Evolutionary conservation across 2,113 vertebrate genomes (phyloP).

Genomic region (Jacana jacana): DNA sequence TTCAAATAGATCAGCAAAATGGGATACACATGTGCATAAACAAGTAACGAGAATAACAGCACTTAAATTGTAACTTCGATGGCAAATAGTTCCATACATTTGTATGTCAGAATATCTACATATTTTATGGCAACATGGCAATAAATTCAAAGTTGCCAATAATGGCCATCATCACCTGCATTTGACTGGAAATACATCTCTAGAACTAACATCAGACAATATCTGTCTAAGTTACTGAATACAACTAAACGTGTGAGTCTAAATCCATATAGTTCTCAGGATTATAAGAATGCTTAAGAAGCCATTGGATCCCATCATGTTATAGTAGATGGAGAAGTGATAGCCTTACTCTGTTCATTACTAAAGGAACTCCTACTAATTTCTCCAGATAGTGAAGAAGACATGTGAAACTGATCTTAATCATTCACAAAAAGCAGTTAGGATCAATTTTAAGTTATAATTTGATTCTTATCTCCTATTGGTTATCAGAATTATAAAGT

Average conservation of each 20-base stretch:
- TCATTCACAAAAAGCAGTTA: background rate
- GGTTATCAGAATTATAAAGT: background rate
- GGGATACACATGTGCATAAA: background rate
- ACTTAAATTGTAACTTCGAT: background rate
- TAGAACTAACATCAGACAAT: background rate
- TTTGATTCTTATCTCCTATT: background rate
- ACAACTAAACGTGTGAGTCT: background rate
- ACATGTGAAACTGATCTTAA: background rate
- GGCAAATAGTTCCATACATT: background rate
- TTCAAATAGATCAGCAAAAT: background rate
- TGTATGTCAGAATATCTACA: background rate
- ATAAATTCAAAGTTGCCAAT: background rate
- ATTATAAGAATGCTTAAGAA: background rate
- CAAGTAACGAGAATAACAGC: background rate
- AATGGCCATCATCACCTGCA: background rate
- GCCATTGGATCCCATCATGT: background rate
- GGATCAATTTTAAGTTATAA: background rate
- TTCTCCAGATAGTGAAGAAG: background rate
- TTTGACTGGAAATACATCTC: background rate
- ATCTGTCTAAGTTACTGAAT: background rate
- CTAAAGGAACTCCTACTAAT: background rate
- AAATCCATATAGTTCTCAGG: background rate
- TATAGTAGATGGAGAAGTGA: background rate
- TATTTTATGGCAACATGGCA: background rate
- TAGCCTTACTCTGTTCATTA: background rate